phyloP scores from a whole-genome alignment of 2,888 invertebrate genomes.

The Linnaemya vulpina region DNA sequence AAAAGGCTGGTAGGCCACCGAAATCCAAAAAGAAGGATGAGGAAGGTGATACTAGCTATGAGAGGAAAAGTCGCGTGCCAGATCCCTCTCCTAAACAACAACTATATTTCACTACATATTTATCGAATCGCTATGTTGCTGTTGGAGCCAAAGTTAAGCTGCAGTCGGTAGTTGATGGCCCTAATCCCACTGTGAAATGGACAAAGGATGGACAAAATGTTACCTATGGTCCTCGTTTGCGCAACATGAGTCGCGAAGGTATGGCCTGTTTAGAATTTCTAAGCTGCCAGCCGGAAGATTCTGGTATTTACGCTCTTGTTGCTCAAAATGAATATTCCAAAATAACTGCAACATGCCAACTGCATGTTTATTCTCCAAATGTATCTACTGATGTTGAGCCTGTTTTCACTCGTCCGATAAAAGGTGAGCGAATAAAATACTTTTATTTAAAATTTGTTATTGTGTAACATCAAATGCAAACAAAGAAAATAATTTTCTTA shows the following conservation, averaged over 20 bases:
- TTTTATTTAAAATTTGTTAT: conserved; percentile 16
- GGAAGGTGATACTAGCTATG: conserved; percentile 84
- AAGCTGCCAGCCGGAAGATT: conserved; percentile 87
- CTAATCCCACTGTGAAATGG: conserved; percentile 90
- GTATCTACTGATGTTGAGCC: conserved; percentile 86
- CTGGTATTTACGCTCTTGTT: conserved; percentile 91
- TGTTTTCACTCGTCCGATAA: conserved; percentile 89
- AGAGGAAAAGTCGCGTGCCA: conserved; percentile 83
- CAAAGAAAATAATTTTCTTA: conserved; percentile 48
- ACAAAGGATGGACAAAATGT: conserved; percentile 86
- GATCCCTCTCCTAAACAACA: conserved; percentile 83
- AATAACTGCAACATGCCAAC: conserved; percentile 87
- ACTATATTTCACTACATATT: conserved; percentile 81
- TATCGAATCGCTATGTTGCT: conserved; percentile 81
- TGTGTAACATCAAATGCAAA: conserved; percentile 54
- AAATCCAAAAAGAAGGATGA: conserved; percentile 77
- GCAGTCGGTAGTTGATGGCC: conserved; percentile 90
- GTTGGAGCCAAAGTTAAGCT: conserved; percentile 90
- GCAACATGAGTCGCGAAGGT: conserved; percentile 85
- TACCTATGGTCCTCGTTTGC: conserved; percentile 79
- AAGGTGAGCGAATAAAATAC: conserved; percentile 84
- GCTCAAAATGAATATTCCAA: conserved; percentile 90
- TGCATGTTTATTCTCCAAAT: conserved; percentile 87
- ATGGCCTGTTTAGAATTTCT: conserved; percentile 89
- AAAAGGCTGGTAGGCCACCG: conserved; percentile 68